Evolutionary conservation across 1,140 invertebrate genomes (phyloP).

Genomic region (Frieseomelitta varia): DNA sequence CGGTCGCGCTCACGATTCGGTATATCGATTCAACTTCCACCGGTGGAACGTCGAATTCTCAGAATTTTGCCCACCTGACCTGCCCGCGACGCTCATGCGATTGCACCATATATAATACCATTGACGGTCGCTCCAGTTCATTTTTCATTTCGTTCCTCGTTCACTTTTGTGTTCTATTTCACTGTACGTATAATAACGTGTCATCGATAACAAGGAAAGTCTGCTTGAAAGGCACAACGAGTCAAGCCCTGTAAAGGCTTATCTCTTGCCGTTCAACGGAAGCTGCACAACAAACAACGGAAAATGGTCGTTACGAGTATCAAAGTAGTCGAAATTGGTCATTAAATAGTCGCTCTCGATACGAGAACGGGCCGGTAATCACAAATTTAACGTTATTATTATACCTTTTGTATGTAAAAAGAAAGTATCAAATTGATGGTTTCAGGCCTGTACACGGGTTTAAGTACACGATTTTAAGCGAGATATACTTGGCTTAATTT

Average conservation of each 20-base stretch:
- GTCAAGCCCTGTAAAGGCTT: not conserved
- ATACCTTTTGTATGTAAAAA: not conserved
- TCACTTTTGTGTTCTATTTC: not conserved
- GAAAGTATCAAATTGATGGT: not conserved
- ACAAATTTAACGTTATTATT: not conserved
- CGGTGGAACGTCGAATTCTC: constrained; percentile 16
- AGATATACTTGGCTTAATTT: not conserved
- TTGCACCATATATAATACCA: not conserved
- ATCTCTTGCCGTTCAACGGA: too few relatives aligned
- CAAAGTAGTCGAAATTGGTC: not conserved
- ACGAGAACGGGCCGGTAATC: not conserved
- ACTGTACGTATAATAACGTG: not conserved
- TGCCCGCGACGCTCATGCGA: not conserved
- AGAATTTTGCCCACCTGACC: constrained; percentile 11
- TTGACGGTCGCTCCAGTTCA: not conserved
- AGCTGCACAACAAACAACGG: not conserved
- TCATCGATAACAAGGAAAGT: not conserved
- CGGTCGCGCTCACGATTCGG: not conserved
- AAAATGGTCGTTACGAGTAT: not conserved
- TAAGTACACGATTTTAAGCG: not conserved
- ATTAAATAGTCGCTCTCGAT: not conserved
- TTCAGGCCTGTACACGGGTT: not conserved
- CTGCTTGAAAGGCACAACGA: not conserved
- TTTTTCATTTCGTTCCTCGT: not conserved
- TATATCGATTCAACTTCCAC: constrained; percentile 18